Evolutionary conservation across 2,797 vertebrate species (phyloP), one percentile per base, ranked within the genome.

Genomic region (Rhinogobio ventralis): DNA sequence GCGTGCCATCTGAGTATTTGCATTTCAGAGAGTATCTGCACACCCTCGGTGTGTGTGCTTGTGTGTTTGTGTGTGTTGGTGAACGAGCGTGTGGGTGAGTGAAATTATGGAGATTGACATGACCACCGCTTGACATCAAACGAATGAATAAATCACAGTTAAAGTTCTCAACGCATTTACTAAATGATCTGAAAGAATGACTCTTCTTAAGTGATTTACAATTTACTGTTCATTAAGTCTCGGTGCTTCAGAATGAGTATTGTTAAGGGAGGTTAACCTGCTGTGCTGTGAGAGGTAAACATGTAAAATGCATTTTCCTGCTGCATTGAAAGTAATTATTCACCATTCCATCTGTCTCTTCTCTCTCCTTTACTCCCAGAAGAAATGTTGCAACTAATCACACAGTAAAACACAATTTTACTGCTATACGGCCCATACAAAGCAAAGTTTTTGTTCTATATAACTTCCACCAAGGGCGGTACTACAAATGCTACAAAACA

Each of bases 1-100:
- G 73, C 28, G 23, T 76, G 55, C 75, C 83, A 84, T 84, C 75
- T 84, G 83, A 84, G 53, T 84, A 79, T 84, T 84, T 84, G 66
- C 83, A 84, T 84, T 84, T 84, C 75, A 79, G 66, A 84, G 74
- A 84, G 73, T 49, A 49, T 74, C 69, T 64, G 30, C 81, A 71
- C 71, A 57, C 20, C 71, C 30, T 74, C 42, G 0, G 30, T 42
- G 62, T 51, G 60, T 33, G 28, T 46, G n/a, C 46, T 64, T 30
- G 53, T 42, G 11, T 3, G n/a, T 60, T 57, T 67, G 64, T 23
- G 19, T 42, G 60, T 68, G 81, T 83, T 66, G 57, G 60, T 28
- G 51, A 23, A 33, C 3, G 23, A 25, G 20, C 6, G 4, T 76
- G 81, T 76, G 30, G 72, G 81, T 71, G 82, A 72, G 66, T 19